Base-by-base conservation (phyloP, 2,888 invertebrate species). In the Galerucella calmariensis region DNA sequence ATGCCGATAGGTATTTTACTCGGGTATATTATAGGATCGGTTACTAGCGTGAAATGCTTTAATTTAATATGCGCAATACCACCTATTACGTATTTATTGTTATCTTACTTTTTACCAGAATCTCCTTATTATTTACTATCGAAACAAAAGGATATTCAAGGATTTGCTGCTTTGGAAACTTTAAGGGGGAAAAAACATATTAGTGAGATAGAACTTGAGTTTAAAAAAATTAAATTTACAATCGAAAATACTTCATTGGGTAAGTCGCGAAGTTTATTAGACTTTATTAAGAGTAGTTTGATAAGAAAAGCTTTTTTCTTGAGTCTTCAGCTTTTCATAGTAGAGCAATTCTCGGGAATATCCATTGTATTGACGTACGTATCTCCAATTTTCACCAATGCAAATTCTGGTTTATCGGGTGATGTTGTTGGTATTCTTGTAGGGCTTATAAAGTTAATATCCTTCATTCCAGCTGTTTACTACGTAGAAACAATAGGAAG, bases 321-420 rank as follows among this genome's bases (percentile, higher is more conserved):
- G 72, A 91, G 92, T 2, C 88, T 94, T 53, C 91, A 93, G 41
- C 90, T 95, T 77, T 94, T 96, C 93, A 91, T 94, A 83, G 93
- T 94, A 86, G 94, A 94, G 82, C 94, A 95, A 85, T 91, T 93
- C 83, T 92, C 93, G 71, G 94, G 94, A 75, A 90, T 94, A 80
- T 94, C 94, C 87, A 93, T 93, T 0, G 92, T 94, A 77, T 92
- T 94, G 80, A 94, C 94, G 86, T 94, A 93, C 84, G 92, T 93
- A 0, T 90, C 90, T 75, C 88, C 90, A 67, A 94, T 95, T 81
- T 94, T 95, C 86, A 81, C 88, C 58, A 92, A 92, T 2, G 92
- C 94, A 11, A 93, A 93, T 27, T 92, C 92, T 74, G 86, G 90
- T 16, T 87, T 94, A 75, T 82, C 89, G 77, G 89, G 93, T 0